phyloP scores from a whole-genome alignment of 2,888 invertebrate genomes.

The Eupithecia subumbrata region DNA sequence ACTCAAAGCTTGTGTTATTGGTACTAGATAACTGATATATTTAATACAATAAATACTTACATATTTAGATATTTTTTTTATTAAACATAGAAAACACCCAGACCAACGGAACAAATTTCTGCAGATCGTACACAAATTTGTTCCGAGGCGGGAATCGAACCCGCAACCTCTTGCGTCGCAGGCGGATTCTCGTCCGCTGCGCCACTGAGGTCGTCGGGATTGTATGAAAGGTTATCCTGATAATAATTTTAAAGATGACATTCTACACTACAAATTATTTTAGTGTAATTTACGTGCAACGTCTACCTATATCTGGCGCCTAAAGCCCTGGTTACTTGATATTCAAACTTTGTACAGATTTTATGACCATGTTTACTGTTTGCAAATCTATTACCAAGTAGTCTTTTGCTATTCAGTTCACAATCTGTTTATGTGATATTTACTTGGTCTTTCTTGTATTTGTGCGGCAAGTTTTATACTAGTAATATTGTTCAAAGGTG shows the following conservation, averaged over 20 bases:
- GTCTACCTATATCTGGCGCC: constrained; percentile 1
- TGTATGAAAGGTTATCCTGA: background rate
- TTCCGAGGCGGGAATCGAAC: no score
- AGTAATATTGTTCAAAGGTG: background rate
- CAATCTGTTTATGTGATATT: constrained; percentile 6
- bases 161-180: no score
- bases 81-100: no score
- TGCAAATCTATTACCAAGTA: constrained; percentile 17
- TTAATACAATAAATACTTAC: no score
- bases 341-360: constrained; percentile 26
- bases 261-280: background rate
- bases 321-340: constrained; percentile 6
- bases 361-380: constrained; percentile 30
- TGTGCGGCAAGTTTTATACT: background rate
- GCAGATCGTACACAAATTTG: no score
- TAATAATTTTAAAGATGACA: background rate
- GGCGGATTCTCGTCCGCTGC: no score
- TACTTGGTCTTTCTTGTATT: background rate
- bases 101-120: no score
- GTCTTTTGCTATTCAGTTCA: constrained; percentile 15
- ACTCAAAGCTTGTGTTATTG: no score
- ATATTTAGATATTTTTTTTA: no score
- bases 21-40: no score
- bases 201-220: no score
- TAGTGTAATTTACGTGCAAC: background rate